phyloP scores from a whole-genome alignment of 2,797 vertebrate species.

The Melopsittacus undulatus region DNA sequence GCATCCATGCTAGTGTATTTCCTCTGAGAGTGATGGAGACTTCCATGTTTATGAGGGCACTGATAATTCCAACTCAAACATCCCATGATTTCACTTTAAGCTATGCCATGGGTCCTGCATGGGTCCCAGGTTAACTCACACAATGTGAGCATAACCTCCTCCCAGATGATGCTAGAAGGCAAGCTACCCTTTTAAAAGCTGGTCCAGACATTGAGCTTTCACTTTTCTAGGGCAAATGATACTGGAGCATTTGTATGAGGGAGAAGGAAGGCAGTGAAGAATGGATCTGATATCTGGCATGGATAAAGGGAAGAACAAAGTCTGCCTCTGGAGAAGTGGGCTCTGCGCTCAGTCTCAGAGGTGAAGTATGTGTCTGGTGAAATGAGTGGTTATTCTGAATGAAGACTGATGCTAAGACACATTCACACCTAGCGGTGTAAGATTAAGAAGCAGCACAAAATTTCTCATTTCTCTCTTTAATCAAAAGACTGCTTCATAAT shows the following conservation, averaged over 20 bases:
- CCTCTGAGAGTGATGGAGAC: background rate
- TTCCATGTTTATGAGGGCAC: rapidly evolving
- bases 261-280: background rate
- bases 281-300: background rate
- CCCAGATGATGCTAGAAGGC: rapidly evolving
- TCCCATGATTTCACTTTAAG: background rate
- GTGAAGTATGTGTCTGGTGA: background rate
- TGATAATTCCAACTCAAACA: background rate
- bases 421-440: background rate
- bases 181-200: background rate
- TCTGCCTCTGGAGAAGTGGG: background rate
- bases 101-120: background rate
- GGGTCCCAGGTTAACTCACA: background rate
- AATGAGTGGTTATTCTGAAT: background rate
- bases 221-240: background rate
- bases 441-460: background rate
- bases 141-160: rapidly evolving
- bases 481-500: background rate
- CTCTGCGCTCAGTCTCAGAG: background rate
- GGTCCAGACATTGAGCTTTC: background rate
- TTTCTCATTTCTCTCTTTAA: slow-evolving; percentile 1
- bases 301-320: background rate
- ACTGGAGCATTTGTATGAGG: background rate
- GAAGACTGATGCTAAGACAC: background rate
- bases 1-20: rapidly evolving